Conservation (phyloP, 2,888 invertebrate species). For the Ceriagrion tenellum region DNA sequence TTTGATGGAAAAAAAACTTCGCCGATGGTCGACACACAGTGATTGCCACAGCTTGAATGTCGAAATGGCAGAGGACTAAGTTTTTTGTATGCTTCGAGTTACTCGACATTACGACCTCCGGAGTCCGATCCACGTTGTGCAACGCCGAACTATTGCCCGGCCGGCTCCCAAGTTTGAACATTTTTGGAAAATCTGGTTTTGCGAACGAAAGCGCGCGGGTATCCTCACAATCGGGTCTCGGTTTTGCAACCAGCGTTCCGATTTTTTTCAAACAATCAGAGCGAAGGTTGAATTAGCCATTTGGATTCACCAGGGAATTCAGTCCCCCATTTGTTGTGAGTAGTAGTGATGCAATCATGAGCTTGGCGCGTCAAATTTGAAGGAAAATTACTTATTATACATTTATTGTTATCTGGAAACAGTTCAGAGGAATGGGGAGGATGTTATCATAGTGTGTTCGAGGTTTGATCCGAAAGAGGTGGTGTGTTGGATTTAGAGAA, state of each 20-base stretch:
- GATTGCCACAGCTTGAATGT: constrained; percentile 12
- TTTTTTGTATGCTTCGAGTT: not conserved
- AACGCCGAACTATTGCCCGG: not conserved
- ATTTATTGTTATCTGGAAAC: too few relatives aligned
- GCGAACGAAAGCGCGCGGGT: not conserved
- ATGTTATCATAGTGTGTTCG: too few relatives aligned
- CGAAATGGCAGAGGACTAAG: constrained; percentile 18
- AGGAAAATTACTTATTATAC: too few relatives aligned
- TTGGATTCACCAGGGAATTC: not conserved
- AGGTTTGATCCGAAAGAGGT: too few relatives aligned
- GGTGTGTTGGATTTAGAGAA: too few relatives aligned
- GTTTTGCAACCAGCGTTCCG: not conserved
- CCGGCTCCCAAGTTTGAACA: not conserved
- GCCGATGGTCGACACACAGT: not conserved
- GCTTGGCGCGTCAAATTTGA: too few relatives aligned
- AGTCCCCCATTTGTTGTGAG: not conserved
- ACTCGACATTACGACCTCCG: not conserved
- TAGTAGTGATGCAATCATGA: not conserved
- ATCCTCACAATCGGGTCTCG: not conserved
- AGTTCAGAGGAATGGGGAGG: too few relatives aligned
- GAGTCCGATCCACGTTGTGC: not conserved
- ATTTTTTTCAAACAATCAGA: not conserved
- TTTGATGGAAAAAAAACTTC: not conserved
- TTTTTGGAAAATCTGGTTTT: not conserved
- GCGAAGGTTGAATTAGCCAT: not conserved